Evolutionary conservation across 1,140 invertebrate genomes (phyloP).

Genomic region (Drosophila sp.): DNA sequence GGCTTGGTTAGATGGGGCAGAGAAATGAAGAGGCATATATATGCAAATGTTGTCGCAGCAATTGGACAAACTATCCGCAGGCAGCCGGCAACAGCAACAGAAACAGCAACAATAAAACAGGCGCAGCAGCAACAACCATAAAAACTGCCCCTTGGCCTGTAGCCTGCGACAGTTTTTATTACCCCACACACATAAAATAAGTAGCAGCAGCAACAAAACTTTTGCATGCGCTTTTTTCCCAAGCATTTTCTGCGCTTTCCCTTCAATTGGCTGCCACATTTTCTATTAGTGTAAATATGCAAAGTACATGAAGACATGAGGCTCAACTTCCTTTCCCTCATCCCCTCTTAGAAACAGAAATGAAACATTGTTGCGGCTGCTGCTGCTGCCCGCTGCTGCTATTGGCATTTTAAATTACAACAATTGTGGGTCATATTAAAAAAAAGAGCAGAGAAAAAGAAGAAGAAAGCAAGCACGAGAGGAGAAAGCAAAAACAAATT

Average conservation of each 20-base stretch:
- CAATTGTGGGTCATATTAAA: conserved; percentile 71
- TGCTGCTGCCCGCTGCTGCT: conserved; percentile 25
- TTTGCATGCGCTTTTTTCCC: conserved; percentile 57
- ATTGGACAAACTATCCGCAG: conserved; percentile 61
- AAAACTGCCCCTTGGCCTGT: conserved; percentile 66
- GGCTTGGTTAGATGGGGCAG: background rate
- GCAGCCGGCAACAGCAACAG: conserved; percentile 22
- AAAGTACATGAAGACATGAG: conserved; percentile 82
- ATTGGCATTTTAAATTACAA: conserved; percentile 69
- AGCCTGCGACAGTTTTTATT: conserved; percentile 74
- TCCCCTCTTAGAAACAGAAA: conserved; percentile 54
- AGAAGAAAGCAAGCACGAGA: too few relatives aligned
- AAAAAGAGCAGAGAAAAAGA: conserved; percentile 29
- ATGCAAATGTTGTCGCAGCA: conserved; percentile 67
- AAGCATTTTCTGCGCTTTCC: background rate
- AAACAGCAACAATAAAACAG: conserved; percentile 59
- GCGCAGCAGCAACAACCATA: conserved; percentile 45
- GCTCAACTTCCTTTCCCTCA: conserved; percentile 61
- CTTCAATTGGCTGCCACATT: conserved; percentile 75
- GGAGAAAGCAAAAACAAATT: conserved; percentile 19
- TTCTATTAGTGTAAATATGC: conserved; percentile 82
- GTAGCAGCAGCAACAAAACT: conserved; percentile 50
- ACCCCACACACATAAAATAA: conserved; percentile 72
- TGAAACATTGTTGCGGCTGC: conserved; percentile 67
- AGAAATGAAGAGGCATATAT: conserved; percentile 24